Evolutionary conservation across 2,797 vertebrate species (phyloP).

Genomic region (Eulemur albifrons): DNA sequence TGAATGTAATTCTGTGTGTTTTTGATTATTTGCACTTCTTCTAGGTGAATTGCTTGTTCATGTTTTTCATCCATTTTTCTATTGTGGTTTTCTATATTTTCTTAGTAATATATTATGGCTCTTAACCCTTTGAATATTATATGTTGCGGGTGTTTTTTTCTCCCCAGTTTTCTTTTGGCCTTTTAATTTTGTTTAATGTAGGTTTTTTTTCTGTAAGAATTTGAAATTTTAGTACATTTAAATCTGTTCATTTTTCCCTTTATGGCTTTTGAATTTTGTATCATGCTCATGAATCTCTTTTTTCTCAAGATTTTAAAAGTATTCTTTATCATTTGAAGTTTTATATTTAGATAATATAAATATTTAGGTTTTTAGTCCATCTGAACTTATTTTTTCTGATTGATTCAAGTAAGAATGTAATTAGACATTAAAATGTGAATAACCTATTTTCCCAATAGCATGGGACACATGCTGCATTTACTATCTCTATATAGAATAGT

Average conservation of each 20-base stretch:
- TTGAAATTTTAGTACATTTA: constrained; percentile 33
- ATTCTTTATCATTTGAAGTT: not conserved
- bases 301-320: not conserved
- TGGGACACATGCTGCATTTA: not conserved
- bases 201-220: not conserved
- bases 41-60: not conserved
- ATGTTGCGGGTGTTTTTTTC: not conserved
- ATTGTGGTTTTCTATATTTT: not conserved
- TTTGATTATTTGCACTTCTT: not conserved
- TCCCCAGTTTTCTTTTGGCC: not conserved
- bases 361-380: not conserved
- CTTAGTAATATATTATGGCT: not conserved
- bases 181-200: not conserved
- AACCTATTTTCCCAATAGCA: not conserved
- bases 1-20: not conserved
- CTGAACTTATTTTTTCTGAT: constrained; percentile 46
- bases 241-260: not conserved
- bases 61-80: constrained; percentile 1
- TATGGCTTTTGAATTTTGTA: constrained; percentile 28
- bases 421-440: constrained; percentile 36
- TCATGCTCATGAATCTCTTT: not conserved
- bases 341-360: not conserved
- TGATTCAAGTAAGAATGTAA: not conserved
- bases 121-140: not conserved
- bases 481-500: not conserved